A percentile compares a stretch with the other conserved stretches of the same genome.
These are phyloP conservation scores for Pseudomugil tenellus DNA, from an alignment of 2,797 vertebrate species.

Conservation along the genomic window DNA sequence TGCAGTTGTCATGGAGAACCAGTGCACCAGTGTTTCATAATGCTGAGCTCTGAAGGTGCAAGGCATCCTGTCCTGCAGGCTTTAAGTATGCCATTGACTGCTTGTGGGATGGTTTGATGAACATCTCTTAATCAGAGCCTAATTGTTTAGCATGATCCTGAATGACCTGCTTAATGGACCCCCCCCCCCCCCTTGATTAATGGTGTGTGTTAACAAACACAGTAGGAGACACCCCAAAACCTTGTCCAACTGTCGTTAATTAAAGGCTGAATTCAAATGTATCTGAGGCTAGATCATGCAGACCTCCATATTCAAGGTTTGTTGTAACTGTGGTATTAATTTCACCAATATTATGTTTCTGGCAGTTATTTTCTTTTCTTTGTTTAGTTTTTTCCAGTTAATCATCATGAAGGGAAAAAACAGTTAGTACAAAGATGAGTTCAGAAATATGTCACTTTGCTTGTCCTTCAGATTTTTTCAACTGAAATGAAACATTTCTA, in stretches of 20 bases:
- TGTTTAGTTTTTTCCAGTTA: background rate
- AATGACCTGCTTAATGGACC: slow-evolving; percentile 81
- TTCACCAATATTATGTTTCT: background rate
- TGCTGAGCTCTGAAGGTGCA: slow-evolving; percentile 11
- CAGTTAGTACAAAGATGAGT: background rate
- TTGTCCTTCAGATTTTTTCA: slow-evolving; percentile 37
- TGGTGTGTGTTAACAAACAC: slow-evolving; percentile 81
- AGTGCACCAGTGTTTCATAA: slow-evolving; percentile 21
- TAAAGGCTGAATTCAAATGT: slow-evolving; percentile 59
- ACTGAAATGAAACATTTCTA: slow-evolving; percentile 32
- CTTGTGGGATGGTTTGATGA: slow-evolving; percentile 69
- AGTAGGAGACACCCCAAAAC: slow-evolving; percentile 79
- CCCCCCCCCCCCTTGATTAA: slow-evolving; percentile 81
- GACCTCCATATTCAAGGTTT: slow-evolving; percentile 22
- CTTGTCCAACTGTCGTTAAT: slow-evolving; percentile 75
- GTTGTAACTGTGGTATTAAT: background rate
- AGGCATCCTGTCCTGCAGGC: slow-evolving; percentile 31
- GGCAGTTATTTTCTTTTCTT: background rate
- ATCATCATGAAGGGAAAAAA: background rate
- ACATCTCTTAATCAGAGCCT: slow-evolving; percentile 85
- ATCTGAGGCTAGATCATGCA: slow-evolving; percentile 30
- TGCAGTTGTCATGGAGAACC: slow-evolving; percentile 18
- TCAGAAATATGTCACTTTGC: slow-evolving; percentile 15
- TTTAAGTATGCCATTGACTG: slow-evolving; percentile 53
- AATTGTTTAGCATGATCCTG: slow-evolving; percentile 84